phyloP scores from a whole-genome alignment of 2,888 invertebrate genomes.

The Linyphia triangularis region DNA sequence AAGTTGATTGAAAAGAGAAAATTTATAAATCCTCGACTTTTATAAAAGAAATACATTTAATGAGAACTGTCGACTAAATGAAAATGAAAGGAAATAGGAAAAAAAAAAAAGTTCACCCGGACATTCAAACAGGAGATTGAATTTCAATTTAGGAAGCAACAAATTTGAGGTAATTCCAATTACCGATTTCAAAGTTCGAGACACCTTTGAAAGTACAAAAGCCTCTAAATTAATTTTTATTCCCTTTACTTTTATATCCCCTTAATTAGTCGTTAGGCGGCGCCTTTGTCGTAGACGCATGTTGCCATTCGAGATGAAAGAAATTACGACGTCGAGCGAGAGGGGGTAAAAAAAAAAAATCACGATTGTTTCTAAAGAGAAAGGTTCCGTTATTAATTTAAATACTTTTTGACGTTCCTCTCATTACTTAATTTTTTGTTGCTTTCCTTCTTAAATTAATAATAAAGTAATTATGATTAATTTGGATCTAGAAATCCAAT shows the following conservation, averaged over 20 bases:
- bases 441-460: slow-evolving; percentile 72
- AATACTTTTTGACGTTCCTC: slow-evolving; percentile 73
- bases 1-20: neutral
- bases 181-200: slow-evolving; percentile 68
- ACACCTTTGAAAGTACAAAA: slow-evolving; percentile 43
- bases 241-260: slow-evolving; percentile 55
- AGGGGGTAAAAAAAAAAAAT: slow-evolving; percentile 2
- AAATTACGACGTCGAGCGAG: slow-evolving; percentile 39
- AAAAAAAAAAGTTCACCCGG: slow-evolving; percentile 32
- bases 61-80: neutral
- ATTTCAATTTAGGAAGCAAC: slow-evolving; percentile 65
- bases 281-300: slow-evolving; percentile 71
- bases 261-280: slow-evolving; percentile 73
- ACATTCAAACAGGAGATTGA: slow-evolving; percentile 56
- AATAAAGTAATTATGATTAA: slow-evolving; percentile 74
- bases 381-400: slow-evolving; percentile 73
- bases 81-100: neutral
- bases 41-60: slow-evolving; percentile 9
- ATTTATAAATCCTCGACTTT: neutral
- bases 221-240: slow-evolving; percentile 70
- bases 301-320: slow-evolving; percentile 74
- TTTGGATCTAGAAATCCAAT: slow-evolving; percentile 64
- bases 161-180: slow-evolving; percentile 72
- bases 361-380: slow-evolving; percentile 68
- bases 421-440: slow-evolving; percentile 72